phyloP scores from a whole-genome alignment of 2,113 vertebrate species.

The Dicerorhinus sumatrensis region DNA sequence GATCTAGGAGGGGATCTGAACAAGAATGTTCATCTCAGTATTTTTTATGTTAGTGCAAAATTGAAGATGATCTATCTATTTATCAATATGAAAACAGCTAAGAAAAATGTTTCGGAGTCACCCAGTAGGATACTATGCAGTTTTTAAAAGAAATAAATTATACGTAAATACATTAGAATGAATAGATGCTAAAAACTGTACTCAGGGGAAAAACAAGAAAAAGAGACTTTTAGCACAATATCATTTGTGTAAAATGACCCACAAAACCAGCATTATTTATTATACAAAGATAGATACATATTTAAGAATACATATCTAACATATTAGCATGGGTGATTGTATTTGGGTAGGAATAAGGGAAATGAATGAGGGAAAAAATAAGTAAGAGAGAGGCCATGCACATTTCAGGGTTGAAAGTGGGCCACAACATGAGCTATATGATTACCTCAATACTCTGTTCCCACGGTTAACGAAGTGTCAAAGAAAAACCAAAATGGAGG shows the following conservation, averaged over 20 bases:
- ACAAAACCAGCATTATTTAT: neutral
- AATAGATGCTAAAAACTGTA: neutral
- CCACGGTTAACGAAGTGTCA: neutral
- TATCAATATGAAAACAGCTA: neutral
- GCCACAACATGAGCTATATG: neutral
- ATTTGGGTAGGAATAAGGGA: neutral
- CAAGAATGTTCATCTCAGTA: neutral
- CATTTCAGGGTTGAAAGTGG: neutral
- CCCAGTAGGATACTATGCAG: neutral
- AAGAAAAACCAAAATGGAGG: neutral
- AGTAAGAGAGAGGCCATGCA: neutral
- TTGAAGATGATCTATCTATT: neutral
- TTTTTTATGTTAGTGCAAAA: neutral
- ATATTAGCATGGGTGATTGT: neutral
- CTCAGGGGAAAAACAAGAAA: neutral
- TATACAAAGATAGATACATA: neutral
- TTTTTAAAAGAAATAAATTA: neutral
- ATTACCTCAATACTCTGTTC: neutral
- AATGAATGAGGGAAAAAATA: neutral
- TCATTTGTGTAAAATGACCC: neutral
- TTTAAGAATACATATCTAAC: neutral
- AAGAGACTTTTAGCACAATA: neutral
- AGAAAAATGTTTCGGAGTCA: neutral
- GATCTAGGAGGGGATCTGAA: neutral
- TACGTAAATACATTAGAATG: neutral